These are phyloP conservation scores for Podabrus alpinus DNA, from an alignment of 2,888 invertebrate genomes.

Conservation along the genomic window DNA sequence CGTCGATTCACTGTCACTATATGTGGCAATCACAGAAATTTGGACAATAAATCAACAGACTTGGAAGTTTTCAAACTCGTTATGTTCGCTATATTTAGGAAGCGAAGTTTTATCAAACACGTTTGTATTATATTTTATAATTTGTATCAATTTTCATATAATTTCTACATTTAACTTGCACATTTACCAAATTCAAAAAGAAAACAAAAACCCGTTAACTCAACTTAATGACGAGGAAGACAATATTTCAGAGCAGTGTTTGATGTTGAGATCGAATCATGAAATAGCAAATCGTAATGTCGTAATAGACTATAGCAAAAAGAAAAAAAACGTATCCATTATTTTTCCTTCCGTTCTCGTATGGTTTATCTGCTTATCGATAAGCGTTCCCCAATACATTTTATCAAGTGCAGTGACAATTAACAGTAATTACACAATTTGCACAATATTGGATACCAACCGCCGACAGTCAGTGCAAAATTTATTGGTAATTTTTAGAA, in stretches of 20 bases:
- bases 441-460: conserved; percentile 60
- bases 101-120: conserved; percentile 61
- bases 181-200: conserved; percentile 54
- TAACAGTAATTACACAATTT: conserved; percentile 54
- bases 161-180: conserved; percentile 61
- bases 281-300: conserved; percentile 59
- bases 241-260: conserved; percentile 44
- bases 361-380: conserved; percentile 63
- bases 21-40: conserved; percentile 59
- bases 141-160: conserved; percentile 62
- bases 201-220: conserved; percentile 46
- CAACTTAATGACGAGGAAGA: conserved; percentile 40
- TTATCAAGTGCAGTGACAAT: conserved; percentile 58
- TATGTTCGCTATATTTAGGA: conserved; percentile 62
- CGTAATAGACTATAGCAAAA: conserved; percentile 60
- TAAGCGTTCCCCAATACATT: conserved; percentile 64
- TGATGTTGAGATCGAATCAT: conserved; percentile 45
- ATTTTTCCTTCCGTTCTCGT: conserved; percentile 61
- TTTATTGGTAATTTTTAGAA: conserved; percentile 45
- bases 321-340: conserved; percentile 57
- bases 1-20: conserved; percentile 58
- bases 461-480: conserved; percentile 52
- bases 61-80: conserved; percentile 59
- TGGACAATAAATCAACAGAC: conserved; percentile 58
- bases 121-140: conserved; percentile 61